Evolutionary conservation across 2,888 invertebrate species (phyloP), one percentile per base, ranked within the genome.

Genomic region (Julus scandinavius): DNA sequence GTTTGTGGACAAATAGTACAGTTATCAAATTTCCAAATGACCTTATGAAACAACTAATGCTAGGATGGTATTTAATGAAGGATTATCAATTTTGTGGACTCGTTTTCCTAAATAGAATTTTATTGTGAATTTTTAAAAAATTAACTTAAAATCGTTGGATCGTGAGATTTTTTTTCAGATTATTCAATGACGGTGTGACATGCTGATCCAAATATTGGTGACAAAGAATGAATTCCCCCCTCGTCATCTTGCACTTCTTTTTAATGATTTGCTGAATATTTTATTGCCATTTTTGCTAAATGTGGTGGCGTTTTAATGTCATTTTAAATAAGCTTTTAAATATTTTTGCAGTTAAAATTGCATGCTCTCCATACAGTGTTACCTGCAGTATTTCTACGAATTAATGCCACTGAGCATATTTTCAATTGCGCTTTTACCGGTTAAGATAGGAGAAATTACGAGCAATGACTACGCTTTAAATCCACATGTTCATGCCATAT

Each of bases 1-100:
- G 96, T 97, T 94, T 98, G 98, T 90, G 91, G 91, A 85, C 91
- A 91, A 89, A 91, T 92, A 49, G 86, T 86, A 17, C 86, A 50
- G 49, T 86, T 86, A 86, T 49, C 86, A 49, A 86, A 86, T 86
- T 86, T n/a, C 29, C 86, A 86, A 50, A 86, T 86, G 49, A 50
- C 85, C 7, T 85, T 85, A 85, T 85, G 85, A 85, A 85, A 85
- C 85, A 45, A 85, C 85, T n/a, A n/a, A 85, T 45, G 85, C 85
- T 85, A 85, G 85, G 85, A 85, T 13, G 85, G 85, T 85, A 85
- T 85, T 85, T 85, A 85, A 85, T 45, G 85, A 85, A 85, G 40
- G 85, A 85, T 40, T 41, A 85, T 45, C 15, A 38, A 85, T 85
- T 29, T 40, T 40, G 45, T 41, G 85, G 85, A 85, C 85, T 85